Evolutionary conservation across 2,888 invertebrate genomes (phyloP).

Genomic region (Chironomus riparius): DNA sequence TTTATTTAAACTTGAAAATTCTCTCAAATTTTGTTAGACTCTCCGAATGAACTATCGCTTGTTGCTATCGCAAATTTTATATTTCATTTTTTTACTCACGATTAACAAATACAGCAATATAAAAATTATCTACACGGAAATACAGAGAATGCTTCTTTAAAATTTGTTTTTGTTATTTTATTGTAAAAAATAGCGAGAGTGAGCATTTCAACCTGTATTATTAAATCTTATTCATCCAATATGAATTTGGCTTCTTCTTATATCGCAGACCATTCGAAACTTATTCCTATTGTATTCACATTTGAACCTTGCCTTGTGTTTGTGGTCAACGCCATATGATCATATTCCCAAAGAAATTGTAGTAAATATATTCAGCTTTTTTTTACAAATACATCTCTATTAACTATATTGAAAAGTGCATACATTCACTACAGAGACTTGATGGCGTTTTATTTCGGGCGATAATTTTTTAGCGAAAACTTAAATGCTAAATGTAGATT

Average conservation of each 20-base stretch:
- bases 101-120: background rate
- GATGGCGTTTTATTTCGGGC: constrained; percentile 22
- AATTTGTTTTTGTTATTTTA: background rate
- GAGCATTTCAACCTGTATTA: no score
- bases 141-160: background rate
- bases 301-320: no score
- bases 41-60: background rate
- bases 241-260: background rate
- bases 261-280: background rate
- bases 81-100: background rate
- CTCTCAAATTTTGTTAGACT: background rate
- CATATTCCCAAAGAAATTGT: background rate
- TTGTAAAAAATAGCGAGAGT: background rate
- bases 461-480: background rate
- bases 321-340: background rate
- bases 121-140: background rate
- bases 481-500: no score
- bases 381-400: no score
- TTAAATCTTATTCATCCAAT: background rate
- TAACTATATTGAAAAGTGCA: constrained; percentile 8
- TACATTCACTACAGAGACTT: constrained; percentile 20
- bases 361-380: no score
- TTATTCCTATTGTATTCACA: background rate
- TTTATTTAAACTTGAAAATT: background rate
- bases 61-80: background rate